Base-by-base conservation (phyloP, 1,140 invertebrate species). In the Euwallacea fornicatus region DNA sequence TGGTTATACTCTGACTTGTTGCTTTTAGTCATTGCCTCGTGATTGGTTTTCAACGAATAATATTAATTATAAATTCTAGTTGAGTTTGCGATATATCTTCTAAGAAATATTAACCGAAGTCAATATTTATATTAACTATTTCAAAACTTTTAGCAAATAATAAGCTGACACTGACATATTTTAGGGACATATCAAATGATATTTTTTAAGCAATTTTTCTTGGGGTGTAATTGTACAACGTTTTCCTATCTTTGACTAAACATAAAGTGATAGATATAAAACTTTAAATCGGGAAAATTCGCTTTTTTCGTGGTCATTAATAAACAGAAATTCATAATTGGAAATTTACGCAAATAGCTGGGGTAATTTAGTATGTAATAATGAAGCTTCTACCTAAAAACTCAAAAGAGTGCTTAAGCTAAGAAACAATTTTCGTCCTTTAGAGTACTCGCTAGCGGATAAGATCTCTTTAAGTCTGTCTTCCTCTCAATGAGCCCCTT, bases 401-500 rank as follows among this genome's bases (percentile, higher is more conserved):
- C 2, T 63, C 43, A 15, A 42, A 46, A 46, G 60, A 63, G 60
- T 63, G 62, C 62, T 65, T 65, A 65, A 50, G 47, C 13, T 65
- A 65, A 65, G 62, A 16, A 65, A 65, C 62, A 9, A 54, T 46
- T 65, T 63, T 47, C 62, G 65, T 56, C 58, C 59, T 69, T 47
- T 69, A 55, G 58, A 62, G 15, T 46, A 63, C 44, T 21, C 42
- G 16, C 8, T 63, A 42, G 50, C 21, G 21, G 21, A 33, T 33
- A 33, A 33, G 21, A 33, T 33, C 21, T 33, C 21, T 33, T 33
- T 33, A 33, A 33, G 44, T 75, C 77, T 76, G 78, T 79, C 78
- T 79, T 79, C 78, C 78, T 77, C 41, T 67, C 61, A 64, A 64
- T 47, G 60, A 62, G 47, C 60, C 53, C 50, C 9, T 50, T 11